Evolutionary conservation across 2,113 vertebrate species (phyloP).

Genomic region (Craseonycteris thonglongyai): DNA sequence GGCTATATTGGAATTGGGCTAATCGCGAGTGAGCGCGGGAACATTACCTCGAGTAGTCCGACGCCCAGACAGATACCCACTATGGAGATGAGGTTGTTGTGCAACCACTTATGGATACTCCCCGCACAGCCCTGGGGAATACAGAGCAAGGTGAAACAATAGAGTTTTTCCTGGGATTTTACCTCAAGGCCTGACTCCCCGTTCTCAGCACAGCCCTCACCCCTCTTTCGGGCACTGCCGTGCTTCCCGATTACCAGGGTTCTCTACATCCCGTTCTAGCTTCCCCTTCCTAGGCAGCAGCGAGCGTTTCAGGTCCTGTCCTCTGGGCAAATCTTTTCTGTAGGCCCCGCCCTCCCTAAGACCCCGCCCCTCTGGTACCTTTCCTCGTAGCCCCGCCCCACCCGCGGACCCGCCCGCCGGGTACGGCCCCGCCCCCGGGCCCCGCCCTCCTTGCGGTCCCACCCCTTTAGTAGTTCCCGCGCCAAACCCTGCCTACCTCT

Average conservation of each 20-base stretch:
- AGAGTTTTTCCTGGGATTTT: not conserved
- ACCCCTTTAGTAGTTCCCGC: fast-evolving
- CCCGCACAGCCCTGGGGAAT: conserved; percentile 68
- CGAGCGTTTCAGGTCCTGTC: too few relatives aligned
- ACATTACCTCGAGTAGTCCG: conserved; percentile 75
- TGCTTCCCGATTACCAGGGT: not conserved
- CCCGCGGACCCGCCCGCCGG: not conserved
- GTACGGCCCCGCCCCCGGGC: not conserved
- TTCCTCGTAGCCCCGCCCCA: not conserved
- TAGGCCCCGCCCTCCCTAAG: not conserved
- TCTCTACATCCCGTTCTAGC: not conserved
- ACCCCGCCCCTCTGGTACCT: not conserved
- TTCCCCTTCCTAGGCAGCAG: fast-evolving
- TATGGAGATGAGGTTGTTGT: conserved; percentile 75
- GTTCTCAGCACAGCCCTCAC: not conserved
- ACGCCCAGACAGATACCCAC: conserved; percentile 76
- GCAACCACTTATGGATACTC: conserved; percentile 66
- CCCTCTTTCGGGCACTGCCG: not conserved
- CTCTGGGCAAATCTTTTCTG: not conserved
- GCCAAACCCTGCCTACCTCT: conserved; percentile 41
- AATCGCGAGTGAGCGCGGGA: not conserved
- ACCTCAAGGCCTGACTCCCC: not conserved
- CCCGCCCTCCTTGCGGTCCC: not conserved
- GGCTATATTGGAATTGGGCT: not conserved
- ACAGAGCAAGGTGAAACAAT: not conserved